Evolutionary conservation across 2,113 vertebrate genomes (phyloP).

Genomic region (Piprites chloris): DNA sequence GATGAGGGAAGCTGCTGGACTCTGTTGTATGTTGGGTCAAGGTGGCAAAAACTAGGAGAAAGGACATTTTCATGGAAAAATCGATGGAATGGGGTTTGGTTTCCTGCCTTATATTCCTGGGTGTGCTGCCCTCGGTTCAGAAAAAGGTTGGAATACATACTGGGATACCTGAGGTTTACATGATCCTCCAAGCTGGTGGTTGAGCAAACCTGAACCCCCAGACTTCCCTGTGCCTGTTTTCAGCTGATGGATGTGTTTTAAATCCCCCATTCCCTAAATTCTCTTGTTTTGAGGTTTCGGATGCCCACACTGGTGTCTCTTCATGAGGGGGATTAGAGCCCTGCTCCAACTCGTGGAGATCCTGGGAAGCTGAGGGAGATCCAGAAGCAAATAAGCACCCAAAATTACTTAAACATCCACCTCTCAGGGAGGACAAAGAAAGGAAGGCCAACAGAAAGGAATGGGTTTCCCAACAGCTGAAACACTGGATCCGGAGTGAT

Average conservation of each 20-base stretch:
- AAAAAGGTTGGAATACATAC: neutral
- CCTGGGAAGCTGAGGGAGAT: neutral
- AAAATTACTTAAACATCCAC: neutral
- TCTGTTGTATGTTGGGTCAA: neutral
- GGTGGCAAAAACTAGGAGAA: neutral
- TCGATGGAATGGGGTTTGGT: accelerated
- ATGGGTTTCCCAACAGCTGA: neutral
- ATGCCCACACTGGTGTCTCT: neutral
- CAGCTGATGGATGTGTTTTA: neutral
- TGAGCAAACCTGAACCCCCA: neutral
- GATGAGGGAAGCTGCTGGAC: neutral
- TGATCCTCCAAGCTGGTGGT: neutral
- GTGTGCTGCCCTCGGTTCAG: neutral
- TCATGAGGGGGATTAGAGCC: accelerated
- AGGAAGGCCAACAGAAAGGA: neutral
- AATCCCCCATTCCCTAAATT: neutral
- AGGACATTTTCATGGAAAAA: neutral
- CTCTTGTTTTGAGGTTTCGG: neutral
- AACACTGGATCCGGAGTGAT: accelerated
- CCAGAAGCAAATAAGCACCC: neutral
- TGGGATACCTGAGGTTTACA: accelerated
- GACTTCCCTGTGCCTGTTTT: neutral
- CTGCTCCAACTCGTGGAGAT: neutral
- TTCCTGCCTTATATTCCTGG: neutral
- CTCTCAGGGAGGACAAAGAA: neutral